These are phyloP conservation scores for Hylaeus volcanicus DNA, from an alignment of 1,140 invertebrate genomes.

Conservation along the genomic window DNA sequence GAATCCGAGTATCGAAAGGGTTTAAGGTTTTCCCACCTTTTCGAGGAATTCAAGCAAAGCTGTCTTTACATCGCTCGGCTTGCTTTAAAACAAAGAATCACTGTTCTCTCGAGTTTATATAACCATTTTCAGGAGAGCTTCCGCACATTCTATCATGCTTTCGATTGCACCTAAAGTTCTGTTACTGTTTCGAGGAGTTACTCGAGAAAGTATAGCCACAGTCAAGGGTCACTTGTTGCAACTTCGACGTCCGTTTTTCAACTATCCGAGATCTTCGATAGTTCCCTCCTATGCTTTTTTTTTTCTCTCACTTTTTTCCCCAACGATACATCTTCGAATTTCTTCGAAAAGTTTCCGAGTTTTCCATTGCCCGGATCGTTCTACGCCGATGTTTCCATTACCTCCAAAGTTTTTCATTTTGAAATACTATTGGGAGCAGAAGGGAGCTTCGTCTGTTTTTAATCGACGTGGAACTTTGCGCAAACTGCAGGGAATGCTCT, in stretches of 20 bases:
- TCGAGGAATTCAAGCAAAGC: too few species aligned
- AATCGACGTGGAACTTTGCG: too few species aligned
- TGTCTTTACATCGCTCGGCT: not conserved
- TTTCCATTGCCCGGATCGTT: not conserved
- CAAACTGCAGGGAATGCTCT: too few species aligned
- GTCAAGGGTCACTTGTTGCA: conserved; percentile 14
- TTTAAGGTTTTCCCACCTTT: too few species aligned
- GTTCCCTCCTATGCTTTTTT: not conserved
- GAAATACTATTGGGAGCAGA: not conserved
- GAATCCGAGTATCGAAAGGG: too few species aligned
- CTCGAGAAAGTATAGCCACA: not conserved
- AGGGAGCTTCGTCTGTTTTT: not conserved
- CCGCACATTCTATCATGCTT: not conserved
- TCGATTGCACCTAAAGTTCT: not conserved
- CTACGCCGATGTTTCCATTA: not conserved
- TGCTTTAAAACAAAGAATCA: not conserved
- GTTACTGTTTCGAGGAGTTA: not conserved
- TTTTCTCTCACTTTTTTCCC: not conserved
- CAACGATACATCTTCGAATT: not conserved
- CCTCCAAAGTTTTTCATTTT: not conserved
- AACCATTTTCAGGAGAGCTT: not conserved
- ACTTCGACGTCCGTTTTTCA: conserved; percentile 18
- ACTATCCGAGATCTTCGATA: not conserved
- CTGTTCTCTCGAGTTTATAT: too few species aligned
- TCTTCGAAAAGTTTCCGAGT: not conserved